Percentiles rank a stretch among this genome's conserved stretches.
These are phyloP conservation scores for Hyphantria cunea DNA, from an alignment of 1,140 invertebrate species.

Conservation along the genomic window DNA sequence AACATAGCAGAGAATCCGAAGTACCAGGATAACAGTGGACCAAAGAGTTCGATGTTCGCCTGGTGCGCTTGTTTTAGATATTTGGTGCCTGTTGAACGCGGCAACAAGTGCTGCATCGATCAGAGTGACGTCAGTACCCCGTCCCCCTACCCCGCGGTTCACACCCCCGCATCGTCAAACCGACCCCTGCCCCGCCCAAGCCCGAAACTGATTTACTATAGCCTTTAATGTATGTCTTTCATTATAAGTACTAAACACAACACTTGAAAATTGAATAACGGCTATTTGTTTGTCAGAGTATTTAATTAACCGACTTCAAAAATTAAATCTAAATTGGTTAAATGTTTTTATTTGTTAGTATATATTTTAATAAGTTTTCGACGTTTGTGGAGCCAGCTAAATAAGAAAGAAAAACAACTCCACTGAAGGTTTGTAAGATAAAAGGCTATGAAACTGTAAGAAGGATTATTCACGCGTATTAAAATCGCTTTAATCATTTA, in stretches of 20 bases:
- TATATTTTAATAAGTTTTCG: too few relatives aligned
- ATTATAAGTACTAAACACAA: neutral
- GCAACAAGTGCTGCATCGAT: slow-evolving; percentile 76
- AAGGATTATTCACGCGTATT: too few relatives aligned
- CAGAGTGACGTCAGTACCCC: slow-evolving; percentile 54
- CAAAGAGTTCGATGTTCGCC: slow-evolving; percentile 21
- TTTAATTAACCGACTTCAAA: too few relatives aligned
- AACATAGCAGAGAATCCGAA: neutral
- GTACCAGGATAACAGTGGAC: slow-evolving; percentile 26
- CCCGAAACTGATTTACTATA: slow-evolving; percentile 50
- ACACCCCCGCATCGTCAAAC: slow-evolving; percentile 19
- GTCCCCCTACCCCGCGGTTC: slow-evolving; percentile 17
- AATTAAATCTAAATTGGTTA: too few relatives aligned
- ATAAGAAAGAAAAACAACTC: too few relatives aligned
- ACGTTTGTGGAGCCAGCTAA: too few relatives aligned
- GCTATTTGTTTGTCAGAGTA: neutral
- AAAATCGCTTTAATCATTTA: too few relatives aligned
- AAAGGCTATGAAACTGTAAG: too few relatives aligned
- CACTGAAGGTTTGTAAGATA: too few relatives aligned
- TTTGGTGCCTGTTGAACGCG: slow-evolving; percentile 56
- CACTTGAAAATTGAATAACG: too few relatives aligned
- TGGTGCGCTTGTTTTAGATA: slow-evolving; percentile 31
- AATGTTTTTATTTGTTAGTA: too few relatives aligned
- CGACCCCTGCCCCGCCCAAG: slow-evolving; percentile 34
- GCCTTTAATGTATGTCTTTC: slow-evolving; percentile 34